Evolutionary conservation across 2,888 invertebrate genomes (phyloP).

Genomic region (Glomeris marginata): DNA sequence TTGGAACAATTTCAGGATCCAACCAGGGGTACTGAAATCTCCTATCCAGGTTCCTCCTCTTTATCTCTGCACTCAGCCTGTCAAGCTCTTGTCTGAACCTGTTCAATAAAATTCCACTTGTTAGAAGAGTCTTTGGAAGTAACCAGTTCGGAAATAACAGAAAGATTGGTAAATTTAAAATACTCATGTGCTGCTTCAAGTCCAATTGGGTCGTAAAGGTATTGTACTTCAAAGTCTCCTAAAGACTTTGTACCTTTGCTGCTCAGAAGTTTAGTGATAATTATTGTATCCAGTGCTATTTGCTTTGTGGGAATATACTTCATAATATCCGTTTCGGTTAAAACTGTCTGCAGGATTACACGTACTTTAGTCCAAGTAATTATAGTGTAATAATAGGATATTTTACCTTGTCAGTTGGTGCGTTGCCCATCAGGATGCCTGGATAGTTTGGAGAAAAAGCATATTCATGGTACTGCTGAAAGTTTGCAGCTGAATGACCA

Average conservation of each 20-base stretch:
- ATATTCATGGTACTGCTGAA: conserved; percentile 26
- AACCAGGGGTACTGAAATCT: conserved; percentile 27
- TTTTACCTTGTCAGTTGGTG: conserved; percentile 23
- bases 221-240: conserved; percentile 33
- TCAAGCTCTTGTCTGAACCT: conserved; percentile 28
- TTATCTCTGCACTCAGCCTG: conserved; percentile 26
- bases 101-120: conserved; percentile 7
- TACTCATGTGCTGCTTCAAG: conserved; percentile 25
- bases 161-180: conserved; percentile 16
- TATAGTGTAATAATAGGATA: not conserved
- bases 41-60: conserved; percentile 26
- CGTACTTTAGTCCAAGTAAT: not conserved
- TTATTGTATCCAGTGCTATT: conserved; percentile 30
- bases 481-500: conserved; percentile 25
- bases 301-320: conserved; percentile 27
- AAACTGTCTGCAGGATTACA: conserved; percentile 19
- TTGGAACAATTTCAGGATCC: conserved; percentile 32
- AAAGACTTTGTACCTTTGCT: conserved; percentile 29
- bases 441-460: conserved; percentile 26
- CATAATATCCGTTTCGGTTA: conserved; percentile 27
- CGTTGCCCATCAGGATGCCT: conserved; percentile 20
- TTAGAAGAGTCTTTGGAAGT: not conserved
- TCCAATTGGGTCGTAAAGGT: conserved; percentile 29
- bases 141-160: conserved; percentile 5
- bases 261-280: conserved; percentile 32